A percentile compares a stretch with the other conserved stretches of the same genome.
These are phyloP conservation scores for Neodiprion lecontei DNA, from an alignment of 1,140 invertebrate genomes.

Conservation along the genomic window DNA sequence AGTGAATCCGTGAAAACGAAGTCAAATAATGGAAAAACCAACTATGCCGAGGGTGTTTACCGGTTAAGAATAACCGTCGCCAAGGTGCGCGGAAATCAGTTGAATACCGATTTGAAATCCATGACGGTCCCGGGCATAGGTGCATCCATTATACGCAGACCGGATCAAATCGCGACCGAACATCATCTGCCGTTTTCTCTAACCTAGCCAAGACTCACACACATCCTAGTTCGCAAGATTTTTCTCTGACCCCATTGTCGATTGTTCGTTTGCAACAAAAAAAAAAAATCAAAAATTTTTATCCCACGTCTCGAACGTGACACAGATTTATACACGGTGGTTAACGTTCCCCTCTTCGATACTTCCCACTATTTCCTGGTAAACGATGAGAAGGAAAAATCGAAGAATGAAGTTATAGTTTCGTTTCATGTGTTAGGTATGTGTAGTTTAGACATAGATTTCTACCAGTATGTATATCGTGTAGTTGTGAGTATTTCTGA, in stretches of 20 bases:
- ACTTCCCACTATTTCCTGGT: too few species aligned
- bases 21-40: slow-evolving; percentile 13
- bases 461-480: too few species aligned
- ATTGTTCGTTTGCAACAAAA: background rate
- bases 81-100: slow-evolving; percentile 43
- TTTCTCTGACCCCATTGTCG: background rate
- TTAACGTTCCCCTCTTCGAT: too few species aligned
- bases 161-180: slow-evolving; percentile 42
- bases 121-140: slow-evolving; percentile 41
- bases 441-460: too few species aligned
- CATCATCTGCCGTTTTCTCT: slow-evolving; percentile 28
- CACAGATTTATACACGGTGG: too few species aligned
- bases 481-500: too few species aligned
- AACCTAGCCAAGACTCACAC: background rate
- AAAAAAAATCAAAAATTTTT: background rate
- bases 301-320: too few species aligned
- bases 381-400: too few species aligned
- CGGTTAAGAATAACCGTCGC: slow-evolving; percentile 43
- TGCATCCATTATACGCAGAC: slow-evolving; percentile 32
- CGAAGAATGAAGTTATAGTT: too few species aligned
- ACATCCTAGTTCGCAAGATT: background rate
- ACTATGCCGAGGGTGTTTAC: slow-evolving; percentile 12
- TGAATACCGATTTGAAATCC: slow-evolving; percentile 42
- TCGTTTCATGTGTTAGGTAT: too few species aligned
- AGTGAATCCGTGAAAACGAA: slow-evolving; percentile 26